Conservation (phyloP, 2,797 vertebrate species). For the Pseudochirops corinnae region DNA sequence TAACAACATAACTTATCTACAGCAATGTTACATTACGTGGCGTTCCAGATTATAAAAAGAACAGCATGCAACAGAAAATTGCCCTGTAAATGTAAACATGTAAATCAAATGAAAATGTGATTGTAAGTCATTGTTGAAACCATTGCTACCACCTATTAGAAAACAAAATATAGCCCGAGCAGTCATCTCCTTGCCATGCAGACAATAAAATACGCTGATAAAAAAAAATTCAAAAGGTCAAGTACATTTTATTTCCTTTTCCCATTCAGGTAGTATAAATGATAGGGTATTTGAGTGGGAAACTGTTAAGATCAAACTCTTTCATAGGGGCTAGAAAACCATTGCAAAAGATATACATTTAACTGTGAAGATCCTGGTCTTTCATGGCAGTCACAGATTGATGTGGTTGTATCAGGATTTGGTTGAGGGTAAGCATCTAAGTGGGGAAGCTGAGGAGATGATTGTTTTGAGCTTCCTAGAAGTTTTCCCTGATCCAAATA, state of each 20-base stretch:
- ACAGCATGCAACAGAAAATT: conserved; percentile 70
- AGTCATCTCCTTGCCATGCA: conserved; percentile 72
- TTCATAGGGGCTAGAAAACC: conserved; percentile 46
- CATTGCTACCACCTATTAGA: conserved; percentile 67
- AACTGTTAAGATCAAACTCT: conserved; percentile 51
- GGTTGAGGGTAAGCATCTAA: background rate
- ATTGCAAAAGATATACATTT: conserved; percentile 6
- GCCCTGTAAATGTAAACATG: conserved; percentile 74
- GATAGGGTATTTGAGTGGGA: conserved; percentile 65
- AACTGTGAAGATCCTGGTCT: conserved; percentile 35
- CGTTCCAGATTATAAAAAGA: conserved; percentile 71
- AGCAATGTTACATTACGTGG: conserved; percentile 51
- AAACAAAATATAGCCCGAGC: conserved; percentile 67
- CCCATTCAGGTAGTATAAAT: conserved; percentile 59
- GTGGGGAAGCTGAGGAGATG: background rate
- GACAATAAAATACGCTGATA: conserved; percentile 66
- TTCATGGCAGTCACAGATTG: conserved; percentile 20
- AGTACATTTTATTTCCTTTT: conserved; percentile 66
- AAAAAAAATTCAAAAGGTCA: conserved; percentile 69
- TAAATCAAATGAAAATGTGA: conserved; percentile 74
- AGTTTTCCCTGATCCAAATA: background rate
- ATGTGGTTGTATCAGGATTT: background rate
- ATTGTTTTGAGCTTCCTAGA: background rate
- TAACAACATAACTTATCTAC: conserved; percentile 68
- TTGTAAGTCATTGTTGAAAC: conserved; percentile 66